Conservation (phyloP, 1,140 invertebrate species). For the Dreissena rostriformis region DNA sequence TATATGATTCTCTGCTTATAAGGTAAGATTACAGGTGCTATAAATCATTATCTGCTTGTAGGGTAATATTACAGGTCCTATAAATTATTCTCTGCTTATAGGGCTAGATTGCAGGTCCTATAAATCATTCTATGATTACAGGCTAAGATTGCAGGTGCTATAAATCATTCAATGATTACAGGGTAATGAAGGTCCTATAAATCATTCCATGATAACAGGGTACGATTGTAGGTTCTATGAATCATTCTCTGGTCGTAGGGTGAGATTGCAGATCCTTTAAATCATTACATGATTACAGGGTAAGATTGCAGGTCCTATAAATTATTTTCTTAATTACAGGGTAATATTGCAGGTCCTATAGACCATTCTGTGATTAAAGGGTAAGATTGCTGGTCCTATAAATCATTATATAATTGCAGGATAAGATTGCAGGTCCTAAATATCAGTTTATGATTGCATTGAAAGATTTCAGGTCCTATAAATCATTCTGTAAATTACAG, state of each 20-base stretch:
- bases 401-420: conserved; percentile 60
- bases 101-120: conserved; percentile 62
- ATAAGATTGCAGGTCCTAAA: conserved; percentile 47
- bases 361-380: conserved; percentile 59
- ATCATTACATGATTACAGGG: conserved; percentile 61
- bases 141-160: conserved; percentile 62
- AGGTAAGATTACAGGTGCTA: conserved; percentile 61
- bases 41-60: conserved; percentile 42
- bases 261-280: conserved; percentile 34
- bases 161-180: conserved; percentile 39
- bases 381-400: conserved; percentile 48
- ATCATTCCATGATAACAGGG: conserved; percentile 61
- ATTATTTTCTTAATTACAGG: conserved; percentile 60
- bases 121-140: conserved; percentile 41
- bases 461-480: conserved; percentile 47
- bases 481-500: conserved; percentile 55
- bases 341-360: conserved; percentile 43
- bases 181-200: conserved; percentile 61
- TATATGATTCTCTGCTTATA: conserved; percentile 39
- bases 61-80: conserved; percentile 60
- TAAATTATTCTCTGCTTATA: conserved; percentile 41
- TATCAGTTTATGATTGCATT: conserved; percentile 59
- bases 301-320: conserved; percentile 39
- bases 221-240: conserved; percentile 38
- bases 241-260: conserved; percentile 63